Conservation (phyloP, 2,888 invertebrate species). For the Meliscaeva auricollis region DNA sequence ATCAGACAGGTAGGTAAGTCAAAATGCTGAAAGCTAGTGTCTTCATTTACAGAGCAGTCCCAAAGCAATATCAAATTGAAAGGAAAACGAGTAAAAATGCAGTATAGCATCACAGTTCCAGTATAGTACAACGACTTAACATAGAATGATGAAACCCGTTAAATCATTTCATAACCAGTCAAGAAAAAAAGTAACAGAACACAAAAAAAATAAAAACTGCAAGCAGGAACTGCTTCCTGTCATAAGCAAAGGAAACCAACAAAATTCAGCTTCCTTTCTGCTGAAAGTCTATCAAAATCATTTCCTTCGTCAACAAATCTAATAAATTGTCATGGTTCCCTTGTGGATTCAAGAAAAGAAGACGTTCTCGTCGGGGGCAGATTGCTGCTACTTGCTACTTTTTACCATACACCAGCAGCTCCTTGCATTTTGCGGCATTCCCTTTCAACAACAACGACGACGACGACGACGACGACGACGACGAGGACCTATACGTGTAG, state of each 20-base stretch:
- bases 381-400: slow-evolving; percentile 40
- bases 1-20: not conserved
- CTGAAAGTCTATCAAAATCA: slow-evolving; percentile 75
- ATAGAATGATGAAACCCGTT: slow-evolving; percentile 37
- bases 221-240: slow-evolving; percentile 63
- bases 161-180: slow-evolving; percentile 16
- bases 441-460: slow-evolving; percentile 7
- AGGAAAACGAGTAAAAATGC: slow-evolving; percentile 28
- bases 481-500: not conserved
- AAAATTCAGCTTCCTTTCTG: slow-evolving; percentile 63
- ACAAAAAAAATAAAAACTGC: slow-evolving; percentile 18
- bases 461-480: no score
- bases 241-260: slow-evolving; percentile 64
- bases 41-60: slow-evolving; percentile 54
- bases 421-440: slow-evolving; percentile 47
- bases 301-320: slow-evolving; percentile 76
- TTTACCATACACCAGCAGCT: slow-evolving; percentile 26
- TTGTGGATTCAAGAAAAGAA: slow-evolving; percentile 46
- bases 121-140: not conserved
- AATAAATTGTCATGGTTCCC: slow-evolving; percentile 74
- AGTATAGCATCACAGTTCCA: not conserved
- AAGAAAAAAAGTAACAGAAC: slow-evolving; percentile 17
- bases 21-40: not conserved
- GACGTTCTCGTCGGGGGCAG: slow-evolving; percentile 39
- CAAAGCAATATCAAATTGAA: slow-evolving; percentile 64